Conservation (phyloP, 2,797 vertebrate genomes). For the Sebastes trivittatus region DNA sequence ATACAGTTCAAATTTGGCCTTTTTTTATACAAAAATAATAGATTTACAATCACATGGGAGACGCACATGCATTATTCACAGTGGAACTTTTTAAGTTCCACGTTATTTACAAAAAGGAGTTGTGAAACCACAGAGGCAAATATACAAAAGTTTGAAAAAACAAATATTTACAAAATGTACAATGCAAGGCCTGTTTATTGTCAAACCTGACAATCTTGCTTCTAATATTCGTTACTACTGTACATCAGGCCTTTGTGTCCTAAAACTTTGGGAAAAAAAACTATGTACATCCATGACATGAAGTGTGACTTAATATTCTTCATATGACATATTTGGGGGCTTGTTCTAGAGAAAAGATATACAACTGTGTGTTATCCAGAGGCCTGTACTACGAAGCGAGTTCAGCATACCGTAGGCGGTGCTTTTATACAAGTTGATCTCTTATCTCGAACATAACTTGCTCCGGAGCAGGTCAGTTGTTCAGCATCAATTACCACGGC, state of each 20-base stretch:
- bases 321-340: background rate
- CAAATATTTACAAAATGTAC: conserved; percentile 49
- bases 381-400: too few species aligned
- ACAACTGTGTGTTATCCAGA: background rate
- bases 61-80: conserved; percentile 14
- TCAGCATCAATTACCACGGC: too few species aligned
- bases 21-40: conserved; percentile 69
- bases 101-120: conserved; percentile 46
- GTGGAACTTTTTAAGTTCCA: conserved; percentile 14
- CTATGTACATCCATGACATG: conserved; percentile 7
- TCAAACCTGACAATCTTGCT: background rate
- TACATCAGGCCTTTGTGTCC: background rate
- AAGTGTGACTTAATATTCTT: background rate
- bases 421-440: too few species aligned
- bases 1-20: conserved; percentile 28
- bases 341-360: background rate
- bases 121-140: conserved; percentile 17
- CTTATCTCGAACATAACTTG: too few species aligned
- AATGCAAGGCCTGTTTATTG: background rate
- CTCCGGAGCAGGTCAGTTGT: too few species aligned
- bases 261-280: background rate
- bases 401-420: too few species aligned
- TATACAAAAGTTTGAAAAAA: conserved; percentile 61
- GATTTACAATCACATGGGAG: conserved; percentile 35
- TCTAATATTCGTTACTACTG: background rate